Evolutionary conservation across 2,113 vertebrate species (phyloP).

Genomic region (Formicarius rufipectus): DNA sequence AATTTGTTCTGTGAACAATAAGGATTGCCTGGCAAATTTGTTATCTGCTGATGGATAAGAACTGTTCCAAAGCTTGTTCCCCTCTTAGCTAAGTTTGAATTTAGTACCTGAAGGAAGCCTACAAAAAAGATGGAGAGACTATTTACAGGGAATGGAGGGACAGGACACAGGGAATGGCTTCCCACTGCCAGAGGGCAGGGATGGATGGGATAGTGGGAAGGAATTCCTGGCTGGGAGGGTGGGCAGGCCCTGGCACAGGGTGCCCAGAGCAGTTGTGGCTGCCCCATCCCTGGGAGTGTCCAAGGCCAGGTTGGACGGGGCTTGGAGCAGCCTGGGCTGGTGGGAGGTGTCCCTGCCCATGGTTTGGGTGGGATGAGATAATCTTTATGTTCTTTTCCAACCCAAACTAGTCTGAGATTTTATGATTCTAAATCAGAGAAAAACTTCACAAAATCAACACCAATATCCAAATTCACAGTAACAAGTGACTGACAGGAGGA

Average conservation of each 20-base stretch:
- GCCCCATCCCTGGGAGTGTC: not conserved
- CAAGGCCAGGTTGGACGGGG: not conserved
- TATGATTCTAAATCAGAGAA: not conserved
- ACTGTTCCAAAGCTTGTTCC: not conserved
- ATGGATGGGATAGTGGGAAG: not conserved
- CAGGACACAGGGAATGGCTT: not conserved
- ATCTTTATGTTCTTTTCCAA: fast-evolving
- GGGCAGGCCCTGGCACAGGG: not conserved
- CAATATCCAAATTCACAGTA: not conserved
- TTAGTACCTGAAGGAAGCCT: not conserved
- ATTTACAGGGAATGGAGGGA: not conserved
- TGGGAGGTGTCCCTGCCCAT: not conserved
- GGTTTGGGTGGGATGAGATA: not conserved
- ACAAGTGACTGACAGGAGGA: not conserved
- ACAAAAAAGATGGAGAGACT: not conserved
- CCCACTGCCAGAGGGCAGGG: not conserved
- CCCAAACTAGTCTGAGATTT: not conserved
- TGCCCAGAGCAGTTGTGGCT: not conserved
- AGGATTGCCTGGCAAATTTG: not conserved
- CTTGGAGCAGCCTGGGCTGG: not conserved
- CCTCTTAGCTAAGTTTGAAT: not conserved
- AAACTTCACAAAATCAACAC: not conserved
- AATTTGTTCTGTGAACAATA: not conserved
- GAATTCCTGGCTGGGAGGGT: no score
- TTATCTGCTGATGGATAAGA: not conserved